These are phyloP conservation scores for Urocyon cinereoargenteus DNA, from an alignment of 2,797 vertebrate species.

Conservation along the genomic window DNA sequence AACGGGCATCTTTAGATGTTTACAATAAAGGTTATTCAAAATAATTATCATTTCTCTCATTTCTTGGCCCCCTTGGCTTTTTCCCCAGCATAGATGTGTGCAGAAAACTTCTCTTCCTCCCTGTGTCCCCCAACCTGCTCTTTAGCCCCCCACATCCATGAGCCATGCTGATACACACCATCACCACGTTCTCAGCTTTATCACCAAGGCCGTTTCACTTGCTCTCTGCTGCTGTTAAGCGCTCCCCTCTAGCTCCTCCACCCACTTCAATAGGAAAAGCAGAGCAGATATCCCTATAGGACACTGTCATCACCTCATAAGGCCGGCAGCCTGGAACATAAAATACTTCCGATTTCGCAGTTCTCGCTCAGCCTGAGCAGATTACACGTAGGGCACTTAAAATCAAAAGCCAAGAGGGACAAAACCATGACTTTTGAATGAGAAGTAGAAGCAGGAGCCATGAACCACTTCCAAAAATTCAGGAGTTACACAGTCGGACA, in stretches of 20 bases:
- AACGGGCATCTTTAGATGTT: not conserved
- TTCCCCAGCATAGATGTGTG: fast-evolving
- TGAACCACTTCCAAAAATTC: constrained; percentile 54
- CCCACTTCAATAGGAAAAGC: constrained; percentile 70
- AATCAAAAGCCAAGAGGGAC: constrained; percentile 78
- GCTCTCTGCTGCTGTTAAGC: not conserved
- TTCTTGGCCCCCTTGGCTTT: not conserved
- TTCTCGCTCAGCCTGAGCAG: constrained; percentile 49
- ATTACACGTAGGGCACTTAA: constrained; percentile 77
- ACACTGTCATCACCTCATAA: constrained; percentile 76
- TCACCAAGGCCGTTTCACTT: constrained; percentile 44
- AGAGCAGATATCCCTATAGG: constrained; percentile 71
- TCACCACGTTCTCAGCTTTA: constrained; percentile 56
- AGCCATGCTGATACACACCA: not conserved
- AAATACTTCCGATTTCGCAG: constrained; percentile 65
- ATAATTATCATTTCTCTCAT: not conserved
- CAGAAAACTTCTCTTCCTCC: not conserved
- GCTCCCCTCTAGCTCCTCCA: not conserved
- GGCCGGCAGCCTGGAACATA: constrained; percentile 55
- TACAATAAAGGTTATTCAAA: not conserved
- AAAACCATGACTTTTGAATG: not conserved
- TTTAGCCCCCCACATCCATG: not conserved
- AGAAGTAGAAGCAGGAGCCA: constrained; percentile 56
- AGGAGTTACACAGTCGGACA: not conserved
- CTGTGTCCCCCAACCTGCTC: not conserved